These are phyloP conservation scores for Limnephilus auricula DNA, from an alignment of 2,888 invertebrate genomes.

Conservation along the genomic window DNA sequence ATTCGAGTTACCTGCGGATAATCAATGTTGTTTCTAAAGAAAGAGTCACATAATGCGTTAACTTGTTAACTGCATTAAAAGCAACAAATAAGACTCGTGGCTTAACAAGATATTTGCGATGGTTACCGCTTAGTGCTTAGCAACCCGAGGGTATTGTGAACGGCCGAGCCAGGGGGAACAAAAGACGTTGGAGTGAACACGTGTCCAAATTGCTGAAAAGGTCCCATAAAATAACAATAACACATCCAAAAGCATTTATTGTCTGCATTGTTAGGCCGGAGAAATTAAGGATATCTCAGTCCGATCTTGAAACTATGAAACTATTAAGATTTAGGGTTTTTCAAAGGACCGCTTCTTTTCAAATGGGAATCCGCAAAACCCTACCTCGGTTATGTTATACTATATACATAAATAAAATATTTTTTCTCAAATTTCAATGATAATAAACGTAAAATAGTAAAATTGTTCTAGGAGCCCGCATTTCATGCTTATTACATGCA, in stretches of 20 bases:
- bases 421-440: not conserved
- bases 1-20: not conserved
- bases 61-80: conserved; percentile 10
- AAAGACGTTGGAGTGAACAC: conserved; percentile 32
- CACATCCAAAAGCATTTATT: conserved; percentile 45
- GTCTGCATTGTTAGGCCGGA: conserved; percentile 40
- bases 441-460: not conserved
- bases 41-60: not conserved
- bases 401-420: conserved; percentile 15
- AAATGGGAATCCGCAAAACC: not conserved
- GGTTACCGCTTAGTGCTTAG: not conserved
- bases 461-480: not conserved
- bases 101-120: conserved; percentile 34
- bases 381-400: not conserved
- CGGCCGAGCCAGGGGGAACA: not conserved
- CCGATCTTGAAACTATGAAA: conserved; percentile 47
- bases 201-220: conserved; percentile 43
- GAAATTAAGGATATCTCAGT: conserved; percentile 46
- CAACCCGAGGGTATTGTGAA: not conserved
- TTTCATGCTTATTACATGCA: not conserved
- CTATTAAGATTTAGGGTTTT: conserved; percentile 47
- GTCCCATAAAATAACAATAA: conserved; percentile 49
- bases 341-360: conserved; percentile 18
- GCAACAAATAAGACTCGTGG: conserved; percentile 22
- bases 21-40: conserved; percentile 3